A percentile compares a stretch with the other conserved stretches of the same genome.
phyloP scores from a whole-genome alignment of 2,888 invertebrate species.

The Callyntrura guangdongensis region DNA sequence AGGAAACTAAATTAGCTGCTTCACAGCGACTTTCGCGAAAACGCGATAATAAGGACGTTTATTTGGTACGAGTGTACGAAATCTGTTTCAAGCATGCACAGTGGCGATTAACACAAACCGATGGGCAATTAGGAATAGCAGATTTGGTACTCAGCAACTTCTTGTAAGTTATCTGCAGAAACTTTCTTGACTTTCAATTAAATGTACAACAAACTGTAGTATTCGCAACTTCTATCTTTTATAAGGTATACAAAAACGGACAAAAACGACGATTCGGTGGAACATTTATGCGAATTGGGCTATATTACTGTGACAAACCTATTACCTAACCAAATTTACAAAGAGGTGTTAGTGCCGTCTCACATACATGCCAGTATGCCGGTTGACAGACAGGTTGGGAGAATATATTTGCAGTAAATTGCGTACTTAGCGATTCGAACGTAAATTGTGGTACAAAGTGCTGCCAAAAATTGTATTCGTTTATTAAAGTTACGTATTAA shows the following conservation, averaged over 20 bases:
- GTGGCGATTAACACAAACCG: constrained; percentile 98
- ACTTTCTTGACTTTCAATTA: background rate
- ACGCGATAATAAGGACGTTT: constrained; percentile 90
- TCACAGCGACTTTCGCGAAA: constrained; percentile 84
- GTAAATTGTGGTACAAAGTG: too few relatives aligned
- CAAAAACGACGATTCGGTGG: constrained; percentile 98
- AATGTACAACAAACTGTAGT: background rate
- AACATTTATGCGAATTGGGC: constrained; percentile 98
- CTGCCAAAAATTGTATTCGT: too few relatives aligned
- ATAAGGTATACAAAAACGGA: constrained; percentile 97
- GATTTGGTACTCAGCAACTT: constrained; percentile 98
- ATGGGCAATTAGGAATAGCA: constrained; percentile 99
- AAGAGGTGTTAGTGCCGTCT: constrained; percentile 93
- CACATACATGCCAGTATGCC: constrained; percentile 95
- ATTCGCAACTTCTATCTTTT: background rate
- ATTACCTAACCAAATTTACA: constrained; percentile 97
- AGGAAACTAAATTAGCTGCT: constrained; percentile 85
- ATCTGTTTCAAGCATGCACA: constrained; percentile 99
- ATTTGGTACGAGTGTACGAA: constrained; percentile 93
- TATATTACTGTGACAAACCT: constrained; percentile 98
- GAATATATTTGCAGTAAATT: too few relatives aligned
- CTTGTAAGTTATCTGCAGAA: constrained; percentile 89
- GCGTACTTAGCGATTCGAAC: too few relatives aligned
- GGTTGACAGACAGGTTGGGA: constrained; percentile 94
- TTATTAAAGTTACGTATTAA: background rate